These are phyloP conservation scores for Ardeotis arabs DNA, from an alignment of 2,113 vertebrate genomes.

Conservation along the genomic window DNA sequence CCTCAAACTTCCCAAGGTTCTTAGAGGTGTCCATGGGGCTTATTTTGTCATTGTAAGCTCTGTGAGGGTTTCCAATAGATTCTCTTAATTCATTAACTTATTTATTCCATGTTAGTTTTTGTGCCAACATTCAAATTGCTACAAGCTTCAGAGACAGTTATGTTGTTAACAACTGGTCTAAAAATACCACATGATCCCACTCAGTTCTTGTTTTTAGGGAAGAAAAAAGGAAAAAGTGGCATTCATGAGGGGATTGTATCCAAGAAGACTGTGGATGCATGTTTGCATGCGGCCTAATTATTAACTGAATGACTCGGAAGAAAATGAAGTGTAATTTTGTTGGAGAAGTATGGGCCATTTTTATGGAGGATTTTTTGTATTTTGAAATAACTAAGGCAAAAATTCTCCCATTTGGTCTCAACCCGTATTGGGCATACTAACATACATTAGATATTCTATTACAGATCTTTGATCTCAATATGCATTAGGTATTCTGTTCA, in stretches of 20 bases:
- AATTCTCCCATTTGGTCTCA: background rate
- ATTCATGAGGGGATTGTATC: background rate
- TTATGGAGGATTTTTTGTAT: background rate
- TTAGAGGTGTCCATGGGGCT: background rate
- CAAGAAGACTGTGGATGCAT: background rate
- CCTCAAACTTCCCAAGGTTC: background rate
- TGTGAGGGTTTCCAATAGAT: background rate
- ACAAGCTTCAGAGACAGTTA: background rate
- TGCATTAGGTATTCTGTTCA: background rate
- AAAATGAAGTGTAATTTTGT: background rate
- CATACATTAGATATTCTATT: background rate
- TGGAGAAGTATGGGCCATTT: background rate
- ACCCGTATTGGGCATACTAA: background rate
- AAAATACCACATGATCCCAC: background rate
- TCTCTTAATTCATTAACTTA: background rate
- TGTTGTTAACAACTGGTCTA: background rate
- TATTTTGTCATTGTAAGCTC: background rate
- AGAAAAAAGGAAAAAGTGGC: background rate
- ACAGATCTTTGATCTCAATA: background rate
- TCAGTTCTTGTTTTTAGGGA: background rate
- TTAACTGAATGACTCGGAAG: background rate
- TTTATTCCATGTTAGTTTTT: background rate
- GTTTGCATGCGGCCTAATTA: background rate
- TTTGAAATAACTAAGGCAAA: background rate
- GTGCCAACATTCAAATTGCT: background rate